Evolutionary conservation across 1,140 invertebrate genomes (phyloP).

Genomic region (Pogonus chalceus): DNA sequence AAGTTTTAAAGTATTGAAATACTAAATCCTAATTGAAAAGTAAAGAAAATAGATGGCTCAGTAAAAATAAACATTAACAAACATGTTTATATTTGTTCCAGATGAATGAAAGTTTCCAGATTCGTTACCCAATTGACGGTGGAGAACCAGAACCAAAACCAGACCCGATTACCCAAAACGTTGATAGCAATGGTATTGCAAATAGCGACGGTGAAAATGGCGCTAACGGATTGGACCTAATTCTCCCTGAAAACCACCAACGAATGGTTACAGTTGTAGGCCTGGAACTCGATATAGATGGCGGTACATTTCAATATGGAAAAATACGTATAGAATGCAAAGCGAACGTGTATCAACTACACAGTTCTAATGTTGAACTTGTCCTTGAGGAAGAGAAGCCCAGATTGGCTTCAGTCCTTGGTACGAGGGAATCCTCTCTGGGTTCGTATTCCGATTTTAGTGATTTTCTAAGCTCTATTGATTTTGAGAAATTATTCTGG

Average conservation of each 20-base stretch:
- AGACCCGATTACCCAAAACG: neutral
- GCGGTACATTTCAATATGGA: slow-evolving; percentile 48
- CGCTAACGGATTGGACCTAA: slow-evolving; percentile 19
- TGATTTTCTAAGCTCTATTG: no score
- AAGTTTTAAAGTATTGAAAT: neutral
- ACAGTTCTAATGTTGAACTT: slow-evolving; percentile 40
- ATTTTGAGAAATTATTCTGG: no score
- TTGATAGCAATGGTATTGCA: slow-evolving; percentile 20
- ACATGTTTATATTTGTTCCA: slow-evolving; percentile 12
- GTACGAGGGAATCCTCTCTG: slow-evolving; percentile 41
- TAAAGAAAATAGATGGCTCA: no score
- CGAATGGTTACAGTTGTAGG: slow-evolving; percentile 28
- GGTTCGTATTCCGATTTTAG: no score
- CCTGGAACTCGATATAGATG: slow-evolving; percentile 37
- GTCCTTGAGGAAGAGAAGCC: slow-evolving; percentile 54
- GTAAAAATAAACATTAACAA: neutral
- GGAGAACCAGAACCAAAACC: neutral
- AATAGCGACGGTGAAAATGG: slow-evolving; percentile 14
- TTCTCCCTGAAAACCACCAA: slow-evolving; percentile 9
- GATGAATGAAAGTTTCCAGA: slow-evolving; percentile 14
- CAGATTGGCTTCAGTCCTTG: slow-evolving; percentile 52
- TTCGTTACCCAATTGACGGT: slow-evolving; percentile 2
- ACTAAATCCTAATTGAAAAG: neutral
- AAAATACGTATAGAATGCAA: slow-evolving; percentile 50
- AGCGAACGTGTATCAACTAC: slow-evolving; percentile 50